Percentiles rank a stretch among this genome's conserved stretches.
Evolutionary conservation across 2,888 invertebrate genomes (phyloP).

Genomic region (Drosophila engyochracea): DNA sequence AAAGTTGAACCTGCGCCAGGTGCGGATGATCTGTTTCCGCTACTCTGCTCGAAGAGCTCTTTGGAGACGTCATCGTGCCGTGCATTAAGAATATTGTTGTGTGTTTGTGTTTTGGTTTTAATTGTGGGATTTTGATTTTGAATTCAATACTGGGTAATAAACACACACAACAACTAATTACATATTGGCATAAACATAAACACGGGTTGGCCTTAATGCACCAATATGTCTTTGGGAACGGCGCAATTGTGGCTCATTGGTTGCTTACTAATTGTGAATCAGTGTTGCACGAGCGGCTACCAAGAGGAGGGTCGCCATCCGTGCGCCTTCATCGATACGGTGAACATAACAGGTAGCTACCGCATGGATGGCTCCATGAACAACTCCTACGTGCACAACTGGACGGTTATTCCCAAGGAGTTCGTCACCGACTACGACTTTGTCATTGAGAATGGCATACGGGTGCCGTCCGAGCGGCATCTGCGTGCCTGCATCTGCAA

Average conservation of each 20-base stretch:
- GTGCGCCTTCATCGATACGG: constrained; percentile 82
- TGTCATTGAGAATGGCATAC: constrained; percentile 72
- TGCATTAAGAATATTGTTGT: constrained; percentile 8
- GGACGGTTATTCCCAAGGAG: constrained; percentile 75
- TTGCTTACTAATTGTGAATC: constrained; percentile 26
- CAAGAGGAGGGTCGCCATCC: constrained; percentile 74
- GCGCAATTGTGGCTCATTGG: constrained; percentile 43
- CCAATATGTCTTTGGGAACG: constrained; percentile 38
- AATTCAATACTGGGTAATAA: constrained; percentile 36
- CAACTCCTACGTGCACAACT: constrained; percentile 77
- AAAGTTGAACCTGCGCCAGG: constrained; percentile 53
- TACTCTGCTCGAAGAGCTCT: neutral
- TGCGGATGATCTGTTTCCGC: constrained; percentile 46
- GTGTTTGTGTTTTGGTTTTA: constrained; percentile 15
- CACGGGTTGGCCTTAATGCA: constrained; percentile 6
- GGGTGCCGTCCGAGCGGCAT: constrained; percentile 69
- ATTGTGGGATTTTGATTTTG: constrained; percentile 7
- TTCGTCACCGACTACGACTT: constrained; percentile 80
- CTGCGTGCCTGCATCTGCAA: constrained; percentile 83
- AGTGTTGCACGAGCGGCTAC: constrained; percentile 28
- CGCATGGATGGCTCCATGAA: constrained; percentile 42
- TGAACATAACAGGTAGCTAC: constrained; percentile 81
- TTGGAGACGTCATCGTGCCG: constrained; percentile 16
- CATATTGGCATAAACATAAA: constrained; percentile 48
- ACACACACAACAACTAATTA: constrained; percentile 41